Evolutionary conservation across 2,797 vertebrate species (phyloP), one percentile per base, ranked within the genome.

Genomic region (Sebastes oblongus): DNA sequence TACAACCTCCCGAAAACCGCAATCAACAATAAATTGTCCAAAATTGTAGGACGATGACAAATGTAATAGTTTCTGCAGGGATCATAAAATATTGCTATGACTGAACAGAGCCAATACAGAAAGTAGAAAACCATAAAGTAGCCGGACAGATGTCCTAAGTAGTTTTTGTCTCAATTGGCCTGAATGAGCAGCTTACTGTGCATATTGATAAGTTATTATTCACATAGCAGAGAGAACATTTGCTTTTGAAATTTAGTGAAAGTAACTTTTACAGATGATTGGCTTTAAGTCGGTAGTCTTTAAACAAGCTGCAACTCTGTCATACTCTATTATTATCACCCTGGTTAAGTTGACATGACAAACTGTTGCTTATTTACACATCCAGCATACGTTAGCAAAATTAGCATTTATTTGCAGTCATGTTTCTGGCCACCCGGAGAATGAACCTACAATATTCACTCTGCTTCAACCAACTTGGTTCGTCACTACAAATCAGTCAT

Each of bases 41-140:
- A 9, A 79, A 78, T 59, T 55, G 36, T 12, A 50, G 6, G 30
- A 64, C 29, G 42, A 24, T 75, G 66, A 78, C 65, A 81, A 66
- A 82, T 75, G 46, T 55, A 72, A 87, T 81, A 0, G 70, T 72
- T 85, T 90, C 77, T 56, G 61, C 83, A 78, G 75, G 30, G 36
- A 39, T 66, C 54, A 36, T 36, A 25, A 61, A 60, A 58, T 54
- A 65, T 25, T 30, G 22, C 67, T 55, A 14, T 25, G 36, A 70
- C 3, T 64, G n/a, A 5, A 71, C 52, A 34, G 16, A 12, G 50
- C 14, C 30, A 55, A 22, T 50, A 10, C 2, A 5, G 52, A 72
- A 60, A 78, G 75, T 29, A 68, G 46, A 83, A 72, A 82, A 64
- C 29, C 73, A 67, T 66, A 12, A 70, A 77, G 52, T 36, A 29